Base-by-base conservation (phyloP, 1,140 invertebrate genomes). In the Listronotus bonariensis region DNA sequence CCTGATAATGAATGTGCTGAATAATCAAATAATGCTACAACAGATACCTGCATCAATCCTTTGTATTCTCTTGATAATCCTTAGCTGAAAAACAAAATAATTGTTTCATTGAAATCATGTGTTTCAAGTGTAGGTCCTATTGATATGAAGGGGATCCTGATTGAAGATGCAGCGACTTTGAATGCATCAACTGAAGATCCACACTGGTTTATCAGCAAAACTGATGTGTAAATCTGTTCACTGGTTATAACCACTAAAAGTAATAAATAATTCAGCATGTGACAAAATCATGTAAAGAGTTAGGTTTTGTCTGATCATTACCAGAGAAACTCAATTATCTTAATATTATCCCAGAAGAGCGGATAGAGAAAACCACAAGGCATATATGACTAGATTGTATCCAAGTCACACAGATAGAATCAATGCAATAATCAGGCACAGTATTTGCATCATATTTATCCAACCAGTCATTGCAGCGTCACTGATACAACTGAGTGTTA, bases 21-120 rank as follows among this genome's bases (percentile, higher is more conserved):
- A 86, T 57, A 86, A 88, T 36, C 87, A n/a, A 92, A 69, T 88
- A 89, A 55, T 96, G 93, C 68, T 87, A 91, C 71, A 92, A 93
- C 70, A 86, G 86, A 0, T 88, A 91, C n/a, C 71, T 93, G 91
- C 67, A 79, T 92, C 6, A 91, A 86, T 77, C 90, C 90, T n/a
- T 17, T 94, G 92, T 70, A 79, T 92, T n/a, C n/a, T 1, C 71
- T 93, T 5, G 85, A 86, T 58, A 87, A 91, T 75, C 88, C 89
- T 0, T 95, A 92, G 92, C 92, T 0, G 87, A 92, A 76, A n/a
- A n/a, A n/a, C n/a, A n/a, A n/a, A n/a, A n/a, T n/a, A n/a, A n/a
- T n/a, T n/a, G n/a, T n/a, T n/a, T n/a, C n/a, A n/a, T n/a, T n/a
- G n/a, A n/a, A n/a, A n/a, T n/a, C n/a, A n/a, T n/a, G n/a, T 95